phyloP scores from a whole-genome alignment of 2,888 invertebrate genomes.

The Hypena proboscidalis region DNA sequence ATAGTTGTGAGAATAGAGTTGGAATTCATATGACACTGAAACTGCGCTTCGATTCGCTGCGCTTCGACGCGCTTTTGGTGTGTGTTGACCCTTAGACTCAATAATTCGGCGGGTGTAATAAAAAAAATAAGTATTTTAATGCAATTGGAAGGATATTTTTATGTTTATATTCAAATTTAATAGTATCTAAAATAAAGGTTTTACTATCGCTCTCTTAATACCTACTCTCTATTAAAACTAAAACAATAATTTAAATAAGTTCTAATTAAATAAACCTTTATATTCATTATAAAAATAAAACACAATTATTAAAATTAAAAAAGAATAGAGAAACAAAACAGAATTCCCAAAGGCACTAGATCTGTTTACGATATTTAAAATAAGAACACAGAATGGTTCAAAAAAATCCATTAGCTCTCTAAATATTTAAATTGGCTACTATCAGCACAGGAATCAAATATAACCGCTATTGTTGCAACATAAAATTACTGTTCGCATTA shows the following conservation, averaged over 20 bases:
- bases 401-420: constrained; percentile 42
- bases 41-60: too few species aligned
- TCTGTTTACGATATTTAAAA: constrained; percentile 28
- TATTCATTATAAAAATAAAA: constrained; percentile 5
- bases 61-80: too few species aligned
- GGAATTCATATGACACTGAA: too few species aligned
- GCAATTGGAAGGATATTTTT: too few species aligned
- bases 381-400: constrained; percentile 18
- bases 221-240: not conserved
- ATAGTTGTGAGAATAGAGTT: too few species aligned
- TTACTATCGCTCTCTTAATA: too few species aligned
- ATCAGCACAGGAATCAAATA: constrained; percentile 52
- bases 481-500: constrained; percentile 78
- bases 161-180: too few species aligned
- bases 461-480: constrained; percentile 68
- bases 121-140: too few species aligned
- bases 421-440: constrained; percentile 51
- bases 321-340: constrained; percentile 28
- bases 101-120: too few species aligned
- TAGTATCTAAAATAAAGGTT: too few species aligned
- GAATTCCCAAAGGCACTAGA: constrained; percentile 17
- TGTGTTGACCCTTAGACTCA: too few species aligned
- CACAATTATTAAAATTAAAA: constrained; percentile 23
- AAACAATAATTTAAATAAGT: constrained; percentile 18
- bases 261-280: constrained; percentile 26